Evolutionary conservation across 2,888 invertebrate genomes (phyloP).

Genomic region (Ecliptopera silaceata): DNA sequence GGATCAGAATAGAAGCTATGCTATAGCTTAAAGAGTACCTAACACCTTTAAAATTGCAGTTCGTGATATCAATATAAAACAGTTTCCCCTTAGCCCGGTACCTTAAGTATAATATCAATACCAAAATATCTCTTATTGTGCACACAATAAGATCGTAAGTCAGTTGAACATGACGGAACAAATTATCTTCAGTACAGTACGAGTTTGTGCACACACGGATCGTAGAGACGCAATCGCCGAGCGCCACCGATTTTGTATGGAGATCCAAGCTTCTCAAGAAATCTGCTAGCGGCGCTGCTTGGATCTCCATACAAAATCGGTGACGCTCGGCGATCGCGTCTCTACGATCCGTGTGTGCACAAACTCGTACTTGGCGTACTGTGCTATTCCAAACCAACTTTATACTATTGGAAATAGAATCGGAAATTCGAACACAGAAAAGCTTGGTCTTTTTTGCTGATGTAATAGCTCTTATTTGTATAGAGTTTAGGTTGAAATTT

Average conservation of each 20-base stretch:
- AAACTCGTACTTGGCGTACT: too few relatives aligned
- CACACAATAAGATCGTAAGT: neutral
- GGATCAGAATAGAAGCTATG: too few relatives aligned
- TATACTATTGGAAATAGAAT: constrained; percentile 11
- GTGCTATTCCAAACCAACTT: constrained; percentile 6
- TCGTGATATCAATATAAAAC: constrained; percentile 56
- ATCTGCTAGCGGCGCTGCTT: too few relatives aligned
- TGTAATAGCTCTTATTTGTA: constrained; percentile 2
- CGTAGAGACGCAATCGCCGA: too few relatives aligned
- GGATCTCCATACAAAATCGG: too few relatives aligned
- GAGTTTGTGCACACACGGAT: too few relatives aligned
- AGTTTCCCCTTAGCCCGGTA: constrained; percentile 42
- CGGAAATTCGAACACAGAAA: constrained; percentile 14
- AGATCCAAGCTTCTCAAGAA: too few relatives aligned
- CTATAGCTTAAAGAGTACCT: too few relatives aligned
- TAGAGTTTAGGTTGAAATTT: constrained; percentile 24
- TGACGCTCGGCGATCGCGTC: too few relatives aligned
- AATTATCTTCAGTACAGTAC: too few relatives aligned
- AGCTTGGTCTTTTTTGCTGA: constrained; percentile 5
- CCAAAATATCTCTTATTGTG: constrained; percentile 7
- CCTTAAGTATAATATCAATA: constrained; percentile 22
- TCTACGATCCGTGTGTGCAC: too few relatives aligned
- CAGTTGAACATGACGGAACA: neutral
- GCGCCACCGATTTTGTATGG: too few relatives aligned
- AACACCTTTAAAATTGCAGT: constrained; percentile 52